phyloP scores from a whole-genome alignment of 2,113 vertebrate species.

The Desmodus rotundus region DNA sequence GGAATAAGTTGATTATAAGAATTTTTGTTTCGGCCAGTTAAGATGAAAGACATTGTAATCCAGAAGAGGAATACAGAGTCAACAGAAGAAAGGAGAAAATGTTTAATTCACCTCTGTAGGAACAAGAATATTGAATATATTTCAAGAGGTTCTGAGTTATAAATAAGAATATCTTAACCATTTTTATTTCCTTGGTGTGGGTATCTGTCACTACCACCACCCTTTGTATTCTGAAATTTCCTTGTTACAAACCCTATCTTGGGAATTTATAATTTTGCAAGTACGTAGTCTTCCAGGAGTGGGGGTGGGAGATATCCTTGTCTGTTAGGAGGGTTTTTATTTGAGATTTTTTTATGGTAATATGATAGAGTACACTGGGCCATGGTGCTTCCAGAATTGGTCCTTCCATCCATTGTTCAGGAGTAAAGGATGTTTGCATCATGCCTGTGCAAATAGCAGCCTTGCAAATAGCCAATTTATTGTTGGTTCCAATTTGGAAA shows the following conservation, averaged over 20 bases:
- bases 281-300: neutral
- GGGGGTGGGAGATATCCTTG: neutral
- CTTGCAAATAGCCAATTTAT: conserved; percentile 58
- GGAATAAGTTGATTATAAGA: too few species aligned
- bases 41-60: neutral
- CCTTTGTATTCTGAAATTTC: neutral
- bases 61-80: neutral
- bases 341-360: conserved; percentile 31
- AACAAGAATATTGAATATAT: neutral
- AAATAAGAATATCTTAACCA: neutral
- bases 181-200: neutral
- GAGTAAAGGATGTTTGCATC: conserved; percentile 13
- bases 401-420: neutral
- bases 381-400: neutral
- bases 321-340: neutral
- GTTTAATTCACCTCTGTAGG: neutral
- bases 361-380: neutral
- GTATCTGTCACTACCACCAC: neutral
- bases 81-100: neutral
- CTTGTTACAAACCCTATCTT: neutral
- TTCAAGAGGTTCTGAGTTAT: neutral
- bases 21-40: neutral
- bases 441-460: conserved; percentile 25
- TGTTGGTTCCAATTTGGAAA: conserved; percentile 65
- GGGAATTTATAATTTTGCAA: neutral